Base-by-base conservation (phyloP, 2,113 vertebrate species). In the Carassius carassius region DNA sequence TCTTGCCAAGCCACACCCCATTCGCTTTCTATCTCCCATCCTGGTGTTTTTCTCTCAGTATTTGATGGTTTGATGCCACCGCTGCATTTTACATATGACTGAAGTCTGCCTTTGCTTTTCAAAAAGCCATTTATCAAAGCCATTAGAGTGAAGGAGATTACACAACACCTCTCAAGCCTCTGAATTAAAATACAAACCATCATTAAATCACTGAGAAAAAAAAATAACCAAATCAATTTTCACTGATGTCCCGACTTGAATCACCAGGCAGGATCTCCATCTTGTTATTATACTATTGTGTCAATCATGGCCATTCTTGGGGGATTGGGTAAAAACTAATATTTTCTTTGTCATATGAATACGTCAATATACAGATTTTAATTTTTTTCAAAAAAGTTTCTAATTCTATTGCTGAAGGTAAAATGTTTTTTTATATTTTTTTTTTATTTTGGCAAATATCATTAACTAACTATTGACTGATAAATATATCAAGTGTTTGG, bases 131-230 rank as follows among this genome's bases (percentile, higher is more conserved):
- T 44, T 23, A 54, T 84, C 83, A 56, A 67, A 80, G 63, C 83
- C 51, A 47, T 58, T 79, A 84, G 37, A 25, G 49, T 47, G 51
- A 58, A 49, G 65, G 14, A 80, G 35, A 58, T 73, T 47, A 73
- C 37, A 65, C 32, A 72, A 85, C 63, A 81, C 19, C 79, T 81
- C 60, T 80, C n/a, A 44, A 49, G 60, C 78, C n/a, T 65, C 65
- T 81, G 19, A 81, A 81, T 32, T 81, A 47, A 81, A 81, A 81
- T 37, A 81, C 60, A 81, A 49, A 54, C 44, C 79, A 54, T 81
- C 21, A 35, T 70, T 69, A 69, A 54, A 81, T 69, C 79, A 51
- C 25, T 7, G 44, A 8, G n/a, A 21, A 51, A 60, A 21, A 44
- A 44, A 44, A 51, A 60, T 2, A 65, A 7, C 3, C 41, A 35